Base-by-base conservation (phyloP, 2,888 invertebrate species). In the Ophion obscuratus region DNA sequence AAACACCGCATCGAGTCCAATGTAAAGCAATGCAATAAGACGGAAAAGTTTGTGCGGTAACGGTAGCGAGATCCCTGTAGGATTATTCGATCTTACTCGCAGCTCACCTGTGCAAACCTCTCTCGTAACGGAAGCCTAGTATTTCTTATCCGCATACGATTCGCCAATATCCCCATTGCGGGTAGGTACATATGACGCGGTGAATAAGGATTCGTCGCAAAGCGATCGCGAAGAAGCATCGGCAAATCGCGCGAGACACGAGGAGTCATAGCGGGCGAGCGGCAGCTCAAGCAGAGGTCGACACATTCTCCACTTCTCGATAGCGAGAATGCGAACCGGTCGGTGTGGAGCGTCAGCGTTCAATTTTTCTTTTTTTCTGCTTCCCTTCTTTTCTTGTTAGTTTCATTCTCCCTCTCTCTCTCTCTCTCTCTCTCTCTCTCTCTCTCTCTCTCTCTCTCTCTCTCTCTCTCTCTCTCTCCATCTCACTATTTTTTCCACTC, bases 301-400 rank as follows among this genome's bases (percentile, higher is more conserved):
- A 81, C 84, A 81, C 84, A 82, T 84, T 85, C 85, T 68, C 61
- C 36, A 70, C 53, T 61, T 83, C 85, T 85, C 88, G 90, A 91
- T 90, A 90, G 87, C 90, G 89, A 90, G 90, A 90, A 91, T 90
- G 88, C 89, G 89, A 91, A 91, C 91, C 91, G 91, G 91, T 91
- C 90, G 88, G 75, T 83, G 83, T 40, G 7, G 64, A 62, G 59
- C 64, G 53, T 76, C 71, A 71, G 11, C 20, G 40, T 78, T 80
- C 87, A 89, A 90, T 89, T 90, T 89, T 90, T 89, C 82, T 85
- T 81, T 44, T 77, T 44, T 67, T 62, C 40, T 64, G 68, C 11
- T 14, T 36, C 27, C n/a, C 44, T 61, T 17, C 70, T 36, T 47
- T 59, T 59, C 17, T 73, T 61, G 36, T 31, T 74, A 24, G 24